Percentiles rank a stretch among this genome's conserved stretches.
Evolutionary conservation across 2,888 invertebrate genomes (phyloP).

Genomic region (Drosophila monieri): DNA sequence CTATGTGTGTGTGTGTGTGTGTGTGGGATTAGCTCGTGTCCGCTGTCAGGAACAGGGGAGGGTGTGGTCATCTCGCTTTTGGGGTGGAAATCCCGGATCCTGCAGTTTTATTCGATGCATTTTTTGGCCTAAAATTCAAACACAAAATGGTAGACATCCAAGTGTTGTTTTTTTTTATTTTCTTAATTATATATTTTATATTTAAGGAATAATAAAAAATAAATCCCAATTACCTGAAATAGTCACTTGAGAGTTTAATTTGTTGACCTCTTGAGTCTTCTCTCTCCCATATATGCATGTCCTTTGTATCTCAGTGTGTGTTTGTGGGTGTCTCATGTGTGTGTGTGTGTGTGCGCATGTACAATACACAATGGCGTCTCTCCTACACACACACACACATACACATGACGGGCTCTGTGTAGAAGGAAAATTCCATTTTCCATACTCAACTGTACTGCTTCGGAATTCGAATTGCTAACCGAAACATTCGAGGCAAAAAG

Average conservation of each 20-base stretch:
- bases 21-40: slow-evolving; percentile 36
- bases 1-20: slow-evolving; percentile 14
- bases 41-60: slow-evolving; percentile 28
- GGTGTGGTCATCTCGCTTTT: slow-evolving; percentile 41
- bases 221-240: neutral
- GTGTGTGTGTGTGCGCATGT: slow-evolving; percentile 37
- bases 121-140: slow-evolving; percentile 10
- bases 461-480: slow-evolving; percentile 73
- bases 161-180: neutral
- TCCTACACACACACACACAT: slow-evolving; percentile 24
- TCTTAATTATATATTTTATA: too few species aligned
- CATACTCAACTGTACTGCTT: slow-evolving; percentile 76
- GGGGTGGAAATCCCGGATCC: slow-evolving; percentile 30
- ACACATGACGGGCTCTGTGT: slow-evolving; percentile 1
- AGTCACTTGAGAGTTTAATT: neutral
- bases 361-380: slow-evolving; percentile 46
- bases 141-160: slow-evolving; percentile 37
- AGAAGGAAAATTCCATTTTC: slow-evolving; percentile 72
- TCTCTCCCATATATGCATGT: neutral
- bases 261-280: slow-evolving; percentile 3
- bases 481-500: slow-evolving; percentile 73
- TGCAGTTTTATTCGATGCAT: slow-evolving; percentile 24
- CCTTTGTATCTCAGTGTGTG: slow-evolving; percentile 25
- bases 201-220: too few species aligned
- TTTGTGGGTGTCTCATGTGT: neutral